phyloP scores from a whole-genome alignment of 2,888 invertebrate genomes.

The Cheilosia urbana region DNA sequence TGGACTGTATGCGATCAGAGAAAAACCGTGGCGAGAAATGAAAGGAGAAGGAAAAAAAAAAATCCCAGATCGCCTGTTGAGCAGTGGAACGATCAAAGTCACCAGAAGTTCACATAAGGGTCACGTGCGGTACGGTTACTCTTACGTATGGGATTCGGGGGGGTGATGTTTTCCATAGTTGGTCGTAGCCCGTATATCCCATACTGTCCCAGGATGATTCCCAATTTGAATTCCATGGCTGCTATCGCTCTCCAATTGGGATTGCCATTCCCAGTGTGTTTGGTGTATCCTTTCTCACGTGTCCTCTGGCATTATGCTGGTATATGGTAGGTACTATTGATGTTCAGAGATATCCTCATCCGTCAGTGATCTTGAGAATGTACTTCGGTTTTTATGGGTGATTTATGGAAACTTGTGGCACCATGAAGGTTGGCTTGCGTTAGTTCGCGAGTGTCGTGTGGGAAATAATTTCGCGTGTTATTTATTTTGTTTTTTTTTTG shows the following conservation, averaged over 20 bases:
- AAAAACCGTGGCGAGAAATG: slow-evolving; percentile 2
- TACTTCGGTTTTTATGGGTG: slow-evolving; percentile 46
- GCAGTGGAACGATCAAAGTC: slow-evolving; percentile 66
- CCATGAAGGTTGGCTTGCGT: slow-evolving; percentile 73
- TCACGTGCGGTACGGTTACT: slow-evolving; percentile 76
- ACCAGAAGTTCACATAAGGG: slow-evolving; percentile 80
- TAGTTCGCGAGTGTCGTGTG: slow-evolving; percentile 51
- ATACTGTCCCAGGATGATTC: slow-evolving; percentile 49
- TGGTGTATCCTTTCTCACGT: slow-evolving; percentile 70
- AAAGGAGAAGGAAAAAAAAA: background rate
- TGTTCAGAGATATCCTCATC: slow-evolving; percentile 35
- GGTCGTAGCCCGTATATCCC: slow-evolving; percentile 57
- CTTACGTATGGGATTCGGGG: slow-evolving; percentile 32
- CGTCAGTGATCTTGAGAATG: slow-evolving; percentile 59
- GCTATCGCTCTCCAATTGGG: slow-evolving; percentile 57
- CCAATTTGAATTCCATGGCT: slow-evolving; percentile 68
- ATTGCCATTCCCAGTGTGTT: slow-evolving; percentile 44
- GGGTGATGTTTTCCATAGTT: slow-evolving; percentile 24
- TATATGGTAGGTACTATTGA: slow-evolving; percentile 33
- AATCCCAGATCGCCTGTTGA: slow-evolving; percentile 74
- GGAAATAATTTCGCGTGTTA: slow-evolving; percentile 70
- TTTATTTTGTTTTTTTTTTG: background rate
- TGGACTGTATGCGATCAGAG: slow-evolving; percentile 29
- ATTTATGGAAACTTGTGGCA: slow-evolving; percentile 65
- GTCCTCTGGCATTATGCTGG: slow-evolving; percentile 73